A percentile compares a stretch with the other conserved stretches of the same genome.
These are phyloP conservation scores for Tanytarsus gracilentus DNA, from an alignment of 2,888 invertebrate species.

Conservation along the genomic window DNA sequence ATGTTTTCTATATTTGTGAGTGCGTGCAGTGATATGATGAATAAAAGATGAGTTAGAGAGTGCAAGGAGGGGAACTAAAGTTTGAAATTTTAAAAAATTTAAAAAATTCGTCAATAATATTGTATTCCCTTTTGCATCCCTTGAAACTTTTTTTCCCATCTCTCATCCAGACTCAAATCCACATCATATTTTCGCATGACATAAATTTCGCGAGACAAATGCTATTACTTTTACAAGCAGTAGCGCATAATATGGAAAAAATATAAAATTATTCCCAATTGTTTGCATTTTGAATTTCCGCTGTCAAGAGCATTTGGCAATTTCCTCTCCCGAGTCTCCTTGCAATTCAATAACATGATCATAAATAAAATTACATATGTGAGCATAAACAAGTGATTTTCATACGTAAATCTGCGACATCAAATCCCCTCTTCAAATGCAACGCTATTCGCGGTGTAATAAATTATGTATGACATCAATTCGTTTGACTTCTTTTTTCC, in stretches of 20 bases:
- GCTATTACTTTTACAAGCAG: conserved; percentile 18
- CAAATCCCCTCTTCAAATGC: conserved; percentile 16
- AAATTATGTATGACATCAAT: conserved; percentile 29
- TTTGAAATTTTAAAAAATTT: too few species aligned
- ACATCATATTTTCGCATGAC: conserved; percentile 1
- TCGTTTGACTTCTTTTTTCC: conserved; percentile 14
- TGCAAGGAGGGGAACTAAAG: too few species aligned
- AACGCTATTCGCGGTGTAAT: not conserved
- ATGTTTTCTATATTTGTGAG: too few species aligned
- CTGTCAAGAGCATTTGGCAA: conserved; percentile 27
- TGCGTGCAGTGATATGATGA: too few species aligned
- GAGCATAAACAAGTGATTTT: conserved; percentile 23
- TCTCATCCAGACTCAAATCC: not conserved
- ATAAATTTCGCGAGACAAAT: conserved; percentile 29
- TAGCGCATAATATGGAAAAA: conserved; percentile 4
- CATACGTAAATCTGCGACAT: conserved; percentile 22
- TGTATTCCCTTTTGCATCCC: too few species aligned
- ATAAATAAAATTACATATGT: conserved; percentile 29
- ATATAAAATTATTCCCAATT: conserved; percentile 1
- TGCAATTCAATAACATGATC: conserved; percentile 23
- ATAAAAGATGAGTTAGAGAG: conserved; percentile 12
- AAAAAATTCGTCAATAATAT: too few species aligned
- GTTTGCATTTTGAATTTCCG: conserved; percentile 27
- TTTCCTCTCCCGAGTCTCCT: conserved; percentile 11
- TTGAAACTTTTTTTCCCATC: too few species aligned